phyloP scores from a whole-genome alignment of 2,797 vertebrate genomes.

The Acipenser oxyrinchus region DNA sequence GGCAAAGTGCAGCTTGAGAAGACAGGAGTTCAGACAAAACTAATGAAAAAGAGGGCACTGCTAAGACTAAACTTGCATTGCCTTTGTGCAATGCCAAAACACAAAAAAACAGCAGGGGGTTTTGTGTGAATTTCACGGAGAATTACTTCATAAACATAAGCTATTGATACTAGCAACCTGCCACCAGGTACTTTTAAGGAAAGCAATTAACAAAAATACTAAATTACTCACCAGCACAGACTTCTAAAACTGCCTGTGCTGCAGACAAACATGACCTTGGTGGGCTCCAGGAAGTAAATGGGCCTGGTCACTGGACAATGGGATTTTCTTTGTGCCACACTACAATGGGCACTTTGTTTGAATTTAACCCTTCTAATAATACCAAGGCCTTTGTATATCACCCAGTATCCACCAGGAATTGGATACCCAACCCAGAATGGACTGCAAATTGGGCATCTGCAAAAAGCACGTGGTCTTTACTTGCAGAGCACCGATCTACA shows the following conservation, averaged over 20 bases:
- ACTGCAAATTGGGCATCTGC: too few species aligned
- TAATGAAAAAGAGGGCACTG: neutral
- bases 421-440: too few species aligned
- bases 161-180: neutral
- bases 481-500: too few species aligned
- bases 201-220: neutral
- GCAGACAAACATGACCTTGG: neutral
- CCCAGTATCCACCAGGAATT: too few species aligned
- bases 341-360: too few species aligned
- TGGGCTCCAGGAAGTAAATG: too few species aligned
- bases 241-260: neutral
- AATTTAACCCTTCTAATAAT: neutral
- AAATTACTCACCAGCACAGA: neutral
- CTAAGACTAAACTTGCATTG: too few species aligned
- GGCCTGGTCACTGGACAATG: too few species aligned
- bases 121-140: neutral
- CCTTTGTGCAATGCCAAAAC: too few species aligned
- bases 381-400: neutral
- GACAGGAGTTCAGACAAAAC: neutral
- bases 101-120: neutral
- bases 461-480: too few species aligned
- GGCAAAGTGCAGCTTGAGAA: neutral
- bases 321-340: too few species aligned
- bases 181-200: neutral
- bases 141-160: neutral